Evolutionary conservation across 2,888 invertebrate species (phyloP).

Genomic region (Ischnus inquisitorius): DNA sequence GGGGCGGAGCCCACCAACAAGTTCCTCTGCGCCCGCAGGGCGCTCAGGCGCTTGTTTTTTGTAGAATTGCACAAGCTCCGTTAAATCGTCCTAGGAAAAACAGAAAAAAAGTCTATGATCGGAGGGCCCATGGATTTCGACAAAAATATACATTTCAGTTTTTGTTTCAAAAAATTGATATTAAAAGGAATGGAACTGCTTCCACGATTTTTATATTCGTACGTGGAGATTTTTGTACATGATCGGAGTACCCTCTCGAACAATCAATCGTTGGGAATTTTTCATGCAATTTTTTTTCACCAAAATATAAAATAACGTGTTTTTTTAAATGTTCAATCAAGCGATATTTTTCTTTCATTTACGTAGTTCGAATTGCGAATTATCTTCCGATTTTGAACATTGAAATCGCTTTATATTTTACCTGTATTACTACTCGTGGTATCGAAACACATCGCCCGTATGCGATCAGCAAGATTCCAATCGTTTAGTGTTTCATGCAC

Average conservation of each 20-base stretch:
- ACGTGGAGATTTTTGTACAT: not conserved
- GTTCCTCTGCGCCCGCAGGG: too few species aligned
- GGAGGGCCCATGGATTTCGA: not conserved
- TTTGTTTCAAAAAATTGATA: not conserved
- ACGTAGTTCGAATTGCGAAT: not conserved
- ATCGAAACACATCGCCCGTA: conserved; percentile 65
- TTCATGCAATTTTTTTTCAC: not conserved
- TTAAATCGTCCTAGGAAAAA: not conserved
- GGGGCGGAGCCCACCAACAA: too few species aligned
- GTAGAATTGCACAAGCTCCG: not conserved
- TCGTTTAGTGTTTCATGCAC: conserved; percentile 45
- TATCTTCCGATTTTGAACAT: not conserved
- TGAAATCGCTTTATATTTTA: conserved; percentile 16
- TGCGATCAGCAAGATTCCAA: conserved; percentile 49
- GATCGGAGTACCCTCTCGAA: not conserved
- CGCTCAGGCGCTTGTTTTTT: not conserved
- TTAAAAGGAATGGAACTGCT: not conserved
- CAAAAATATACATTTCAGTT: not conserved
- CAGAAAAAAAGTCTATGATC: not conserved
- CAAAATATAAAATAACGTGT: not conserved
- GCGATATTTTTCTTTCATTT: not conserved
- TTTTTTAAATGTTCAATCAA: not conserved
- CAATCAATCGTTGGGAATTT: not conserved
- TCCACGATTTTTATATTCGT: not conserved
- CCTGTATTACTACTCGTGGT: conserved; percentile 74